Evolutionary conservation across 2,888 invertebrate genomes (phyloP).

Genomic region (Meliscaeva auricollis): DNA sequence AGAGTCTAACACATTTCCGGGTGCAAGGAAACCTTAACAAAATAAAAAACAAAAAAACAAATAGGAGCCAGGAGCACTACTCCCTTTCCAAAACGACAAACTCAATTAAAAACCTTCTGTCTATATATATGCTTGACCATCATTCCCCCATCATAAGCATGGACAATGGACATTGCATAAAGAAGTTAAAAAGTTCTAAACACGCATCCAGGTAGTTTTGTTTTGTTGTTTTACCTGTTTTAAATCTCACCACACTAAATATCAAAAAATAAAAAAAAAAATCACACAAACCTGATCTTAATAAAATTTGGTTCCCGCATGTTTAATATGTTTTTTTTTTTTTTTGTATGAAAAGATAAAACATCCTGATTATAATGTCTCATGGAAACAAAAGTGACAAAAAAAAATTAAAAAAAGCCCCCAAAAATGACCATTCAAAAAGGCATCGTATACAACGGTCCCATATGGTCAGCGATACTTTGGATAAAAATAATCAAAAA

Average conservation of each 20-base stretch:
- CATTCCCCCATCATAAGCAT: neutral
- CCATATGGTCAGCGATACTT: slow-evolving; percentile 54
- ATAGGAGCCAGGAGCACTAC: neutral
- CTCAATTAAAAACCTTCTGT: slow-evolving; percentile 42
- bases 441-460: slow-evolving; percentile 61
- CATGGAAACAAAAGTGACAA: neutral
- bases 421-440: slow-evolving; percentile 58
- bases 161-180: neutral
- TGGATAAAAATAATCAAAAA: slow-evolving; percentile 1
- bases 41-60: neutral
- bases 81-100: slow-evolving; percentile 22
- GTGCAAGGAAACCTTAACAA: slow-evolving; percentile 48
- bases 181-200: slow-evolving; percentile 22
- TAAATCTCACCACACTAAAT: neutral
- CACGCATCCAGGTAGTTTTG: neutral
- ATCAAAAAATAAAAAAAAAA: no score
- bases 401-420: slow-evolving; percentile 8
- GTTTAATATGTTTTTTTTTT: neutral
- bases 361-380: slow-evolving; percentile 24
- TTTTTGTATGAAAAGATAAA: no score
- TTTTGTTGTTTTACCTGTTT: neutral
- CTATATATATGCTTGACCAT: slow-evolving; percentile 23
- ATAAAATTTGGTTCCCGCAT: slow-evolving; percentile 14
- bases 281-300: slow-evolving; percentile 1
- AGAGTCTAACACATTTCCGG: slow-evolving; percentile 71